These are phyloP conservation scores for Tetramorium bicarinatum DNA, from an alignment of 2,888 invertebrate genomes.

Conservation along the genomic window DNA sequence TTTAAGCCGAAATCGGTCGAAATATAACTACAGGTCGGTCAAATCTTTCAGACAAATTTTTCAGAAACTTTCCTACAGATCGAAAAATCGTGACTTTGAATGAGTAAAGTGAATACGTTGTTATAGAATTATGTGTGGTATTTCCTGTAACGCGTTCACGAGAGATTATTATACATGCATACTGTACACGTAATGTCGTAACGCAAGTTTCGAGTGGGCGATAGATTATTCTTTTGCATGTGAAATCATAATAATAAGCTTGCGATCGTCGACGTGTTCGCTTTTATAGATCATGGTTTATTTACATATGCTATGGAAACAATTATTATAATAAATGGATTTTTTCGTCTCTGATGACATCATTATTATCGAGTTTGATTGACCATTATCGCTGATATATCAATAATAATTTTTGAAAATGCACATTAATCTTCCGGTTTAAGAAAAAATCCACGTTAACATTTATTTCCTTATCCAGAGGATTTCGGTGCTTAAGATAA, in stretches of 20 bases:
- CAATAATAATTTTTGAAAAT: background rate
- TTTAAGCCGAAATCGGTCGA: slow-evolving; percentile 40
- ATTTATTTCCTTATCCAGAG: background rate
- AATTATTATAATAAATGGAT: slow-evolving; percentile 30
- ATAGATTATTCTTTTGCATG: slow-evolving; percentile 2
- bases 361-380: slow-evolving; percentile 13
- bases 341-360: slow-evolving; percentile 12
- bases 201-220: background rate
- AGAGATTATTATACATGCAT: background rate
- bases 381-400: background rate
- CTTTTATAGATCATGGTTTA: slow-evolving; percentile 2
- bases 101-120: background rate
- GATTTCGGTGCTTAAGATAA: background rate
- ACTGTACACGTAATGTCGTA: background rate
- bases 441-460: background rate
- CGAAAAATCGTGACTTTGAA: background rate
- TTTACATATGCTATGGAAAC: background rate
- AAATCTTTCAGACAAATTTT: background rate
- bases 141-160: background rate
- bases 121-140: background rate
- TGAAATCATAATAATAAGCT: background rate
- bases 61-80: background rate
- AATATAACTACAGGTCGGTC: slow-evolving; percentile 19
- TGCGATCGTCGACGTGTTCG: background rate
- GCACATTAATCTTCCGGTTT: background rate